A percentile compares a stretch with the other conserved stretches of the same genome.
Conservation (phyloP, 2,797 vertebrate species). For the Anabacerthia variegaticeps region DNA sequence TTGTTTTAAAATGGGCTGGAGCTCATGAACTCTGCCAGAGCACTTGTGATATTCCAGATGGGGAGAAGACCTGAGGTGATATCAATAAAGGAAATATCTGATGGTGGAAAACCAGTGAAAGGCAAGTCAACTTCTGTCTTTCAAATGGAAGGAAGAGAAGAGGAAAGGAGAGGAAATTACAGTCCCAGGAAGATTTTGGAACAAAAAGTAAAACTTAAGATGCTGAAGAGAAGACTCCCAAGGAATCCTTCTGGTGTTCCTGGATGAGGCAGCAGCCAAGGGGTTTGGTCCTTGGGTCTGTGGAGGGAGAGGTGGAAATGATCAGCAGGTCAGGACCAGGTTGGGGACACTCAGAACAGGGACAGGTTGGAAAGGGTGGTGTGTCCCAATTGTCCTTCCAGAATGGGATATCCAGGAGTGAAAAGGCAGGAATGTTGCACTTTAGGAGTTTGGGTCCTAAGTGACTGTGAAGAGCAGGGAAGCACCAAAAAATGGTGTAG, state of each 20-base stretch:
- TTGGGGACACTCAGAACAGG: fast-evolving
- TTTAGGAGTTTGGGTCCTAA: not conserved
- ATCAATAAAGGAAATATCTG: not conserved
- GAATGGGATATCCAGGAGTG: fast-evolving
- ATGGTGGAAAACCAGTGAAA: not conserved
- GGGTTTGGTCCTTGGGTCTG: not conserved
- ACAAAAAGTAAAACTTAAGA: not conserved
- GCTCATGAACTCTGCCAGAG: not conserved
- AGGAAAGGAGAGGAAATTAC: no score
- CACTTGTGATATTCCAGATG: not conserved
- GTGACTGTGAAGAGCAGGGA: not conserved
- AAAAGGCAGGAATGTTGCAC: not conserved
- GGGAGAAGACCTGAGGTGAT: not conserved
- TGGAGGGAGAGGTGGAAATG: not conserved
- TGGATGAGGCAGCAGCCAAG: not conserved
- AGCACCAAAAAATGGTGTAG: not conserved
- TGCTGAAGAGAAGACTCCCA: not conserved
- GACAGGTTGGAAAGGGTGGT: not conserved
- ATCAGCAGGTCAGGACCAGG: not conserved
- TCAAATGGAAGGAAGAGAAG: not conserved
- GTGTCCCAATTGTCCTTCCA: not conserved
- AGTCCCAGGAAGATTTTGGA: not conserved
- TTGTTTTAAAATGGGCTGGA: not conserved
- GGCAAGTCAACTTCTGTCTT: not conserved
- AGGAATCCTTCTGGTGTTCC: not conserved